A percentile compares a stretch with the other conserved stretches of the same genome.
Conservation (phyloP, 2,888 invertebrate species). For the Byasa hedistus region DNA sequence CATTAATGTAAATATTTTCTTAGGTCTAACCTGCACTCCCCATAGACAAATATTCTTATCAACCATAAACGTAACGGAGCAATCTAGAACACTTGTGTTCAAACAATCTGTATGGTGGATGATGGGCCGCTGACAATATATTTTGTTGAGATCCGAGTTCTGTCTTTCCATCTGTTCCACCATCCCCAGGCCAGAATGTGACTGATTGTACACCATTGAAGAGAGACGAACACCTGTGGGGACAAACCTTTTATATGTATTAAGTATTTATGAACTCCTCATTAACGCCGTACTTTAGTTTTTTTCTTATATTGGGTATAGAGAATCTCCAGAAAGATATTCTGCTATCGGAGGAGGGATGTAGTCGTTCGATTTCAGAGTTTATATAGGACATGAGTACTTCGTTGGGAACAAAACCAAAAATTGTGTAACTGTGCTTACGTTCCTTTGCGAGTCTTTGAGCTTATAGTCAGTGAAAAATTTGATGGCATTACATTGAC, state of each 20-base stretch:
- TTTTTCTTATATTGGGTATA: no score
- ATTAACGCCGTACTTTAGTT: no score
- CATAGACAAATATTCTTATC: slow-evolving; percentile 89
- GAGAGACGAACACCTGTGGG: slow-evolving; percentile 36
- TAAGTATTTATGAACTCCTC: background rate
- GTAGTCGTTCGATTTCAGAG: no score
- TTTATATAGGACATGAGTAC: no score
- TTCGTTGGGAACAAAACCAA: no score
- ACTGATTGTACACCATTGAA: slow-evolving; percentile 32
- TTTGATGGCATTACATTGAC: no score
- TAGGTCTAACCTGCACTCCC: slow-evolving; percentile 80
- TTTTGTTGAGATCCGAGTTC: slow-evolving; percentile 75
- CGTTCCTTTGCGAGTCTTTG: no score
- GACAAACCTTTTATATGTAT: background rate
- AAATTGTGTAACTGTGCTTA: no score
- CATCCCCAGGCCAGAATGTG: slow-evolving; percentile 34
- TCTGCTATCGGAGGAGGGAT: no score
- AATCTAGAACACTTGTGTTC: slow-evolving; percentile 87
- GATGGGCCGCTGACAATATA: slow-evolving; percentile 85
- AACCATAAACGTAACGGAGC: slow-evolving; percentile 88
- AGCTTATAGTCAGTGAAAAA: no score
- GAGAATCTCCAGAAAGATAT: no score
- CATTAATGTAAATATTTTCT: no score
- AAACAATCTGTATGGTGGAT: slow-evolving; percentile 85
- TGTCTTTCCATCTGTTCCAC: slow-evolving; percentile 47